These are phyloP conservation scores for Axinella damicornis DNA, from an alignment of 37 sponge, comb jelly and placozoan genomes.

Conservation along the genomic window DNA sequence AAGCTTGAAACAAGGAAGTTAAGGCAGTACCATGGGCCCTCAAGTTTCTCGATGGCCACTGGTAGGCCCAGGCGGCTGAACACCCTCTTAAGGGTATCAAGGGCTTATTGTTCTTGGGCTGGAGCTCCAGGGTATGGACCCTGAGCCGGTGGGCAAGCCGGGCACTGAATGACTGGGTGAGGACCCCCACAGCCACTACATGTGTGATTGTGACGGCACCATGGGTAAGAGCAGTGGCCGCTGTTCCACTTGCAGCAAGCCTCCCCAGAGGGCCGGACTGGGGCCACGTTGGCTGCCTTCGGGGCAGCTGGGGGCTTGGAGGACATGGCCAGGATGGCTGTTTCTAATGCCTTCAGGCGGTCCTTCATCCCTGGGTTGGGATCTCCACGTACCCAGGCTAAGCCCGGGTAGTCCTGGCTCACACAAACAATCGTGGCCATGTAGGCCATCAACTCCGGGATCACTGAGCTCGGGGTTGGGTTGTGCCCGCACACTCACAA, in stretches of 20 bases:
- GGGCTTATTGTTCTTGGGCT: no score
- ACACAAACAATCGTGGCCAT: conserved; percentile 14
- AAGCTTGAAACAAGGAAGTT: background rate
- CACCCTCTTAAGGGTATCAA: no score
- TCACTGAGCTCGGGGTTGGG: background rate
- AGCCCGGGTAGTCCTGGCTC: conserved; percentile 50
- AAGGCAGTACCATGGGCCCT: background rate
- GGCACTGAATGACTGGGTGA: no score
- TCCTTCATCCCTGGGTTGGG: background rate
- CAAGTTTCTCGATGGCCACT: background rate
- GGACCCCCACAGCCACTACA: no score
- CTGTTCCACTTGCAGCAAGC: conserved; percentile 1
- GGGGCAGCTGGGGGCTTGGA: no score
- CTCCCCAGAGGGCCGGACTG: background rate
- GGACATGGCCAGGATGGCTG: background rate
- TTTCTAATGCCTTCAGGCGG: background rate
- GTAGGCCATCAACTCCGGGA: conserved; percentile 54
- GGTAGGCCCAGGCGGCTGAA: background rate
- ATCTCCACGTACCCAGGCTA: conserved; percentile 36
- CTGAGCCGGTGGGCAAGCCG: no score
- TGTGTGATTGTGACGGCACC: no score
- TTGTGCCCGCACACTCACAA: no score
- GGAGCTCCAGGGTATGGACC: no score
- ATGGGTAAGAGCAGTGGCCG: no score
- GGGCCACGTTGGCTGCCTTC: background rate